These are phyloP conservation scores for Brachypteracias leptosomus DNA, from an alignment of 2,113 vertebrate genomes.

Conservation along the genomic window DNA sequence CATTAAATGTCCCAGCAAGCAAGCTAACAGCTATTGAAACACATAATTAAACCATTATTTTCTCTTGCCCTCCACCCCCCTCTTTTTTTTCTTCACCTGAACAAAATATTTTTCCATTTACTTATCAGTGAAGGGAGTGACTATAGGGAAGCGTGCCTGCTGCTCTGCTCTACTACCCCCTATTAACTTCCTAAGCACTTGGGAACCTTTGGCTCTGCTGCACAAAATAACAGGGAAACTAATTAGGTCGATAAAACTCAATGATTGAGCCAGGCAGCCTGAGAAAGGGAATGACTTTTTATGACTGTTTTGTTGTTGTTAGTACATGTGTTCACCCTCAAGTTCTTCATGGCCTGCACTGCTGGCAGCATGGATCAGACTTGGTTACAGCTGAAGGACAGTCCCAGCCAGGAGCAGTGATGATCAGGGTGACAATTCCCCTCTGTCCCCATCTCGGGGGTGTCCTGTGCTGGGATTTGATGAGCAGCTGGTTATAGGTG, in stretches of 20 bases:
- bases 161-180: slow-evolving; percentile 26
- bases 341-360: neutral
- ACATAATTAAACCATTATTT: neutral
- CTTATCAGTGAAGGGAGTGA: slow-evolving; percentile 25
- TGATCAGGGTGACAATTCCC: neutral
- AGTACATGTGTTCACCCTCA: neutral
- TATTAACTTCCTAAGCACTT: slow-evolving; percentile 31
- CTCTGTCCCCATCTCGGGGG: neutral
- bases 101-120: neutral
- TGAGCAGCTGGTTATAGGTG: neutral
- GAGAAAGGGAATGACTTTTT: neutral
- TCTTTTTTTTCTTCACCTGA: neutral
- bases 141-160: neutral
- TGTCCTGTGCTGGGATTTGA: neutral
- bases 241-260: slow-evolving; percentile 41
- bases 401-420: neutral
- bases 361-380: neutral
- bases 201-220: neutral
- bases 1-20: neutral
- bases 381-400: neutral
- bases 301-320: neutral
- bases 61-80: neutral
- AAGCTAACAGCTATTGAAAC: neutral
- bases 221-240: slow-evolving; percentile 12
- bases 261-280: neutral